These are phyloP conservation scores for Polyommatus icarus DNA, from an alignment of 2,888 invertebrate species.

Conservation along the genomic window DNA sequence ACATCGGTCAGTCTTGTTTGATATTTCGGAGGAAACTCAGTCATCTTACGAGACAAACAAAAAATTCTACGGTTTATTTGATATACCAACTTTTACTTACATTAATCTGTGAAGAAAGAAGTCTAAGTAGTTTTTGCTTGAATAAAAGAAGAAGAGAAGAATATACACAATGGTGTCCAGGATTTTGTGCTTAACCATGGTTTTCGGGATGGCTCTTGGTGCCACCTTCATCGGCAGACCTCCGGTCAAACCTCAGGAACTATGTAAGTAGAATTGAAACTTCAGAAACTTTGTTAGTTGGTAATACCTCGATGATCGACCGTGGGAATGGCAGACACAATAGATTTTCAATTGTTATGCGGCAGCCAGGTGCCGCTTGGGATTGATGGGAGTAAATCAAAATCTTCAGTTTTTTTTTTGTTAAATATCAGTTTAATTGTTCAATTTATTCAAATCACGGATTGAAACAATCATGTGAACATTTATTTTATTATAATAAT, in stretches of 20 bases:
- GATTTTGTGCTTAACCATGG: constrained; percentile 52
- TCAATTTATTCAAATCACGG: too few relatives aligned
- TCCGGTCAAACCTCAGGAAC: constrained; percentile 56
- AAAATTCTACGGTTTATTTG: not conserved
- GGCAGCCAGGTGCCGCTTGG: too few relatives aligned
- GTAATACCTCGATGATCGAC: too few relatives aligned
- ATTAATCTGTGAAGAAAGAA: not conserved
- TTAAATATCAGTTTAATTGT: too few relatives aligned
- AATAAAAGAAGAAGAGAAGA: constrained; percentile 21
- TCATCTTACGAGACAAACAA: not conserved
- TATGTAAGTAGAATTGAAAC: constrained; percentile 53
- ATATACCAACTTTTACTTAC: not conserved
- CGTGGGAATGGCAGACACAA: too few relatives aligned
- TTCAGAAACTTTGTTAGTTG: too few relatives aligned
- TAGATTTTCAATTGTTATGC: too few relatives aligned
- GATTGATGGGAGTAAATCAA: too few relatives aligned
- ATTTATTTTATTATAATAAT: too few relatives aligned
- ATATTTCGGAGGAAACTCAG: constrained; percentile 42
- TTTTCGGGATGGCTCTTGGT: constrained; percentile 55
- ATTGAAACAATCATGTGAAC: too few relatives aligned
- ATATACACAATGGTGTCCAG: constrained; percentile 58
- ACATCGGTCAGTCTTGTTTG: constrained; percentile 53
- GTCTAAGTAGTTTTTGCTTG: not conserved
- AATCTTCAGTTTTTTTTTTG: too few relatives aligned
- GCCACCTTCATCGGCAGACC: constrained; percentile 54